phyloP scores from a whole-genome alignment of 2,797 vertebrate species.

The Anguilla pacifica region DNA sequence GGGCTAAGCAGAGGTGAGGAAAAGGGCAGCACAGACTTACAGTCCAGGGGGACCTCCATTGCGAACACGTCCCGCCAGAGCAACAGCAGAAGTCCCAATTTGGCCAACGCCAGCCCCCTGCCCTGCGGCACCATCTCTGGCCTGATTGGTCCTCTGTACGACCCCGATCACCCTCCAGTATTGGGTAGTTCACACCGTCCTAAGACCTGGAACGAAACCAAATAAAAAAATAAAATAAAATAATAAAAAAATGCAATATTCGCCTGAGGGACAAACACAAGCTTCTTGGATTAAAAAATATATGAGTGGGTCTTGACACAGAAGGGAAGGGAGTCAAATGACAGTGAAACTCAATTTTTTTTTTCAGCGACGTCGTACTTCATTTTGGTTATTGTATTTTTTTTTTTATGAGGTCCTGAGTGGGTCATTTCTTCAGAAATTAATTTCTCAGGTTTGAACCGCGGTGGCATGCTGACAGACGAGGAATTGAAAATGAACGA shows the following conservation, averaged over 20 bases:
- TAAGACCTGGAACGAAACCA: conserved; percentile 21
- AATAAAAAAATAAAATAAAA: background rate
- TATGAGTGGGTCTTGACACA: background rate
- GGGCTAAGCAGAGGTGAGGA: background rate
- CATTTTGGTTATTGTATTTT: conserved; percentile 6
- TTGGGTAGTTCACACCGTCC: background rate
- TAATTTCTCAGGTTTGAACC: background rate
- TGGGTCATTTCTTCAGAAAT: background rate
- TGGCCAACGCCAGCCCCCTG: conserved; percentile 35
- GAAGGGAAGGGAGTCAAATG: background rate
- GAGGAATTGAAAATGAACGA: background rate
- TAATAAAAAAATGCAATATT: background rate
- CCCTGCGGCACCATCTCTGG: conserved; percentile 65
- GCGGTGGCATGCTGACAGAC: background rate
- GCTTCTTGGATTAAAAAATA: background rate
- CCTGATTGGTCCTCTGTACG: conserved; percentile 54
- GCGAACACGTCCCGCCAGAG: conserved; percentile 70
- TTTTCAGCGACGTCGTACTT: background rate
- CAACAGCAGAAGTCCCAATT: conserved; percentile 70
- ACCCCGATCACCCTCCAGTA: conserved; percentile 18
- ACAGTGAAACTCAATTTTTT: background rate
- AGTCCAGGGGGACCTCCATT: conserved; percentile 87
- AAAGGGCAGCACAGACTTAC: conserved; percentile 69
- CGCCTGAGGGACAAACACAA: background rate
- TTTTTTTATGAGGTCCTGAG: background rate